Base-by-base conservation (phyloP, 2,113 vertebrate species). In the Picathartes gymnocephalus region DNA sequence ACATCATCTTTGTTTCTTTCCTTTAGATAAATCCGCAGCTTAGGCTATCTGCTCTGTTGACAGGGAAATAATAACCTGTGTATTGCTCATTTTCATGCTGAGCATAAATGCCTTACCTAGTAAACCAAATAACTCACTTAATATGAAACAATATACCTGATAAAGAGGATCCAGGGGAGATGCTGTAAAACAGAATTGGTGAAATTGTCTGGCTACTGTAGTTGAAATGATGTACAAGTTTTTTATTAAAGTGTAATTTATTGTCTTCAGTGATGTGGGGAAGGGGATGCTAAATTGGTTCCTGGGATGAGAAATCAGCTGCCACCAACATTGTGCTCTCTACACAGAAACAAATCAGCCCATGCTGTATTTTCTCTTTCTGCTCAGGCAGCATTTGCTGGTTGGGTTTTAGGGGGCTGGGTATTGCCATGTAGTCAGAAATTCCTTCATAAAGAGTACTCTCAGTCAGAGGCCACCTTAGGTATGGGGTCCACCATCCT, bases 191-290 rank as follows among this genome's bases (percentile, higher is more conserved):
- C 89, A 94, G 71, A 88, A 86, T 80, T n/a, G 47, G 58, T 33
- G 66, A 93, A 96, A 92, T 87, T 90, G 51, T 65, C 58, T 76
- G 48, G 80, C 70, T 88, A 93, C 81, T 82, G 58, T 85, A 77
- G 72, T 57, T 69, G 48, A 62, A 97, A 95, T 93, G 95, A 94
- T 65, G 47, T 44, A 65, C 80, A 92, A 92, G 70, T 82, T 87
- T 95, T 93, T 92, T 44, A 95, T 95, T 96, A 91, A 95, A 95
- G 60, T 83, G 58, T 71, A 95, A 94, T 96, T 92, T 96, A 91
- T 89, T 81, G 66, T 81, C 86, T 70, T 89, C 70, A 93, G 2
- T 83, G 90, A 89, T 64, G 37, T 19, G 44, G 56, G 31, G 58
- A 95, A 93, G 51, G 51, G 47, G 87, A 74, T 79, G 66, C 37